These are phyloP conservation scores for Lucilia cuprina DNA, from an alignment of 1,140 invertebrate species.

Conservation along the genomic window DNA sequence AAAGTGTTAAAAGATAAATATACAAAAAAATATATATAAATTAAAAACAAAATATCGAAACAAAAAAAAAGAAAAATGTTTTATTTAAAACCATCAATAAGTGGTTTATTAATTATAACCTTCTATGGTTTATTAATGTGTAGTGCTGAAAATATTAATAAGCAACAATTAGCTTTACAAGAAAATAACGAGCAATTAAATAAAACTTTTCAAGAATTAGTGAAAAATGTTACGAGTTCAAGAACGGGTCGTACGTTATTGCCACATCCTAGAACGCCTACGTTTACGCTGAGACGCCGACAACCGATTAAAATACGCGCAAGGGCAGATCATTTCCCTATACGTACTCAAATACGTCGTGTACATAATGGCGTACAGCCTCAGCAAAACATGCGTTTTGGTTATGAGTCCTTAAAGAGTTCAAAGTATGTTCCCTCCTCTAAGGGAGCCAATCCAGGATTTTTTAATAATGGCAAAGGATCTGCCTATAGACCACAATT, in stretches of 20 bases:
- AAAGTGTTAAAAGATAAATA: neutral
- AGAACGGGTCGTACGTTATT: neutral
- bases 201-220: neutral
- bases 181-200: neutral
- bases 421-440: neutral
- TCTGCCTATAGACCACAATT: conserved; percentile 39
- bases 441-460: conserved; percentile 34
- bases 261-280: neutral
- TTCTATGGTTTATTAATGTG: neutral
- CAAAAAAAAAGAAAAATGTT: neutral
- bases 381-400: neutral
- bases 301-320: conserved; percentile 6
- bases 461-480: conserved; percentile 39
- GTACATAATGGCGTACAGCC: conserved; percentile 2
- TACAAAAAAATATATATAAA: neutral
- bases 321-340: conserved; percentile 5
- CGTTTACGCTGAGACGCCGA: neutral
- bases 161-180: neutral
- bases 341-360: neutral
- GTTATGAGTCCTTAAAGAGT: neutral
- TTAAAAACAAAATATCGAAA: neutral
- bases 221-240: neutral
- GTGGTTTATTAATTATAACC: neutral
- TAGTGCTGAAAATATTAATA: neutral
- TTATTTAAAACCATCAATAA: neutral